Conservation (phyloP, 2,797 vertebrate genomes). For the Rachycentron canadum region DNA sequence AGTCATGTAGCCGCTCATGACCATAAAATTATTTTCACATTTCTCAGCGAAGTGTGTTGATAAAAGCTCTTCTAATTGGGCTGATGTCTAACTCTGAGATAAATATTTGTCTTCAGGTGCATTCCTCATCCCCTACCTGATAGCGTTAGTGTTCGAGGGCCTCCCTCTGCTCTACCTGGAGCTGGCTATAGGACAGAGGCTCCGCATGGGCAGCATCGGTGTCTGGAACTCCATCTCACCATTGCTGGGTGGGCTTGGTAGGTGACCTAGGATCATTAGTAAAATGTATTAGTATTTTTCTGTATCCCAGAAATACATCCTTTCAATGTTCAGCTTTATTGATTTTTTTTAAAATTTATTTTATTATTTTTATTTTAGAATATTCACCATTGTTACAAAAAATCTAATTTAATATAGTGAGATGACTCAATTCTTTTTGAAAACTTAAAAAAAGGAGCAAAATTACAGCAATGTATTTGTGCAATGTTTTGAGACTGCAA, state of each 20-base stretch:
- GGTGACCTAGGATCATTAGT: constrained; percentile 9
- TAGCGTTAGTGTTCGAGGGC: constrained; percentile 91
- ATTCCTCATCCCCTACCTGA: constrained; percentile 92
- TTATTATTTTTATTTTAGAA: too few relatives aligned
- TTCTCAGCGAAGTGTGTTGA: neutral
- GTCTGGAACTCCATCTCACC: constrained; percentile 92
- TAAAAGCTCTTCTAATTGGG: neutral
- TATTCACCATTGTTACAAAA: too few relatives aligned
- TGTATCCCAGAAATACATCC: neutral
- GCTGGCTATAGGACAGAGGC: constrained; percentile 90
- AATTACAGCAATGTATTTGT: too few relatives aligned
- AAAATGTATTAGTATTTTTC: neutral
- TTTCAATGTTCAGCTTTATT: neutral
- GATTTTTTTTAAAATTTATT: too few relatives aligned
- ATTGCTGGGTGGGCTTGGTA: constrained; percentile 90
- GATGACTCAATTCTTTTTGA: too few relatives aligned
- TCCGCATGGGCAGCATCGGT: constrained; percentile 88
- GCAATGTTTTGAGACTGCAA: too few relatives aligned
- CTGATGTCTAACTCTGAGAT: neutral
- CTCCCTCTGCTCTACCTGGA: constrained; percentile 92
- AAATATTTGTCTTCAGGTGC: constrained; percentile 84
- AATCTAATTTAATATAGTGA: too few relatives aligned
- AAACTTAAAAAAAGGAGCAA: too few relatives aligned
- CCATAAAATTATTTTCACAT: neutral
- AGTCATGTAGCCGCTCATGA: neutral